Conservation (phyloP, 1,140 invertebrate species). For the Trichoplusia ni region DNA sequence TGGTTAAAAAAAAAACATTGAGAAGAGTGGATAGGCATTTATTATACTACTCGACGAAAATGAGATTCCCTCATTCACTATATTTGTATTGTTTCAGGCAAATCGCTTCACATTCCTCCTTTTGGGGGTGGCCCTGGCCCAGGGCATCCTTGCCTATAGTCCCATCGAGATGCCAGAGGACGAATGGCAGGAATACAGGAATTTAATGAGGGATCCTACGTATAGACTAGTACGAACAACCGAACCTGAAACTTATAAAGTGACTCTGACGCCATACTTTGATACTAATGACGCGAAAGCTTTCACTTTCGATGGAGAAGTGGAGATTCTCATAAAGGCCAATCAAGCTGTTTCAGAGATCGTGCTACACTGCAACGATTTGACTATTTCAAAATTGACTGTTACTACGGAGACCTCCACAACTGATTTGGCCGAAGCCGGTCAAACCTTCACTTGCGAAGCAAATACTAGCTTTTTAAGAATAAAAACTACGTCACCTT, state of each 20-base stretch:
- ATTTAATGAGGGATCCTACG: slow-evolving; percentile 48
- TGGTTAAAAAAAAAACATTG: too few species aligned
- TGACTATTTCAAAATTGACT: slow-evolving; percentile 73
- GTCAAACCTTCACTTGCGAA: slow-evolving; percentile 48
- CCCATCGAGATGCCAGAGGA: slow-evolving; percentile 59
- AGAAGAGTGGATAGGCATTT: too few species aligned
- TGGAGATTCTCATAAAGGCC: slow-evolving; percentile 76
- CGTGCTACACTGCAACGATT: slow-evolving; percentile 84
- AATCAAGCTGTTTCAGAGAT: slow-evolving; percentile 65
- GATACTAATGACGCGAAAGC: slow-evolving; percentile 64
- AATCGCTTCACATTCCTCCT: slow-evolving; percentile 54
- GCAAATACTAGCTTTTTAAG: slow-evolving; percentile 61
- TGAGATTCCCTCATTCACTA: background rate
- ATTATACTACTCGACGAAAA: too few species aligned
- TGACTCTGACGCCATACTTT: slow-evolving; percentile 84
- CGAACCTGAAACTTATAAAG: slow-evolving; percentile 81
- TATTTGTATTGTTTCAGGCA: slow-evolving; percentile 41
- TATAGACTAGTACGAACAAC: slow-evolving; percentile 65
- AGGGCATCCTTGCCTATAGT: slow-evolving; percentile 49
- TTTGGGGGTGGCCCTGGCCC: slow-evolving; percentile 49
- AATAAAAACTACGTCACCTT: slow-evolving; percentile 40
- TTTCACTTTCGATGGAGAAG: slow-evolving; percentile 84
- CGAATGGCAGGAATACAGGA: slow-evolving; percentile 63
- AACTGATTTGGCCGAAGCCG: slow-evolving; percentile 31
- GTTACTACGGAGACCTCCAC: slow-evolving; percentile 24